phyloP scores from a whole-genome alignment of 2,113 vertebrate genomes.

The Talpa occidentalis region DNA sequence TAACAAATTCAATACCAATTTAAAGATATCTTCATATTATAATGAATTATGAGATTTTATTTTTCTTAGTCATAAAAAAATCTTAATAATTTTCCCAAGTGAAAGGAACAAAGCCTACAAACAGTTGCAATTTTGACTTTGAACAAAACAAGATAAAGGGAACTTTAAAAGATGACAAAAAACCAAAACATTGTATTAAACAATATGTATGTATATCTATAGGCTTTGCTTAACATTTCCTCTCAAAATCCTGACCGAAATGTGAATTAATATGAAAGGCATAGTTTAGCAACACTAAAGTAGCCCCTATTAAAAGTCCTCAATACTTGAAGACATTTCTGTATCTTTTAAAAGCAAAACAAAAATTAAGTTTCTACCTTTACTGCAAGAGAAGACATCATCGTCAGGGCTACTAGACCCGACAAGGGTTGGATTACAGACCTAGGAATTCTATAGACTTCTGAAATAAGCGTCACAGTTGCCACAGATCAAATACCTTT shows the following conservation, averaged over 20 bases:
- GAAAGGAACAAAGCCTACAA: neutral
- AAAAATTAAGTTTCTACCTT: conserved; percentile 45
- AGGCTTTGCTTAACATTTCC: conserved; percentile 28
- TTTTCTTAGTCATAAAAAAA: conserved; percentile 38
- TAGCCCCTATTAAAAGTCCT: conserved; percentile 5
- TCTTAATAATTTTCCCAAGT: conserved; percentile 18
- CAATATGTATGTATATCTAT: neutral
- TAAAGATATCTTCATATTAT: neutral
- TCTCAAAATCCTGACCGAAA: conserved; percentile 53
- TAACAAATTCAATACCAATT: conserved; percentile 18
- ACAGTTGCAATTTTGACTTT: neutral
- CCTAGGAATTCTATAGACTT: neutral
- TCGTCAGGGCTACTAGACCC: neutral
- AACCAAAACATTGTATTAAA: neutral
- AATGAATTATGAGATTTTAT: conserved; percentile 20
- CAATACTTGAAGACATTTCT: conserved; percentile 11
- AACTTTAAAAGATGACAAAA: conserved; percentile 35
- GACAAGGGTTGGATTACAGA: neutral
- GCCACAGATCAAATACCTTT: neutral
- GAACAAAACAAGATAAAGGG: neutral
- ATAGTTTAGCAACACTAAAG: neutral
- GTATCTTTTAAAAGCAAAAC: conserved; percentile 48
- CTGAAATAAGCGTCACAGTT: conserved; percentile 14
- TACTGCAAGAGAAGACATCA: conserved; percentile 21
- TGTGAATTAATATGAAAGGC: neutral